Evolutionary conservation across 2,888 invertebrate species (phyloP), one percentile per base, ranked within the genome.

Genomic region (Lissonota sp.): DNA sequence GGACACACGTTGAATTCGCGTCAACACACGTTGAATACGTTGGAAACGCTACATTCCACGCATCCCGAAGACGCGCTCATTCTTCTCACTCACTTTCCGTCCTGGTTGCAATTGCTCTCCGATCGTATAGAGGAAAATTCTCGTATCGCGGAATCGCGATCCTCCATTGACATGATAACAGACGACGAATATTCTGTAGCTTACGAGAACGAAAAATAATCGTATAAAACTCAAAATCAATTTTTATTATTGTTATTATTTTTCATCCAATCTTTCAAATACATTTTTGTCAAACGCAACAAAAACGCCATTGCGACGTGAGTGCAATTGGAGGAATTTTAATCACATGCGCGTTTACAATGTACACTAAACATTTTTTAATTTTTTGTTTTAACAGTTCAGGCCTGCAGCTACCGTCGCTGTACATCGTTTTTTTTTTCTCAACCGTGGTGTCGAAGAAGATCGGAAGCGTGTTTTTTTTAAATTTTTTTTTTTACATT

Each of bases 81-180:
- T 40, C 80, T 91, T 4, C 62, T 91, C 5, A 87, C 87, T 5
- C 91, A 91, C 57, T 91, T 88, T 83, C 88, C 91, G 10, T 62
- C 79, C 4, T 91, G 91, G 91, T 39, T 90, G 7, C 79, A 86
- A 42, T 49, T 73, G 6, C 85, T 88, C 39, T 12, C 78, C 16
- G 57, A 79, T 12, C 78, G 80, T 53, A 74, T 85, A n/a, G 40
- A 16, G 0, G 44, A 64, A 51, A 44, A 57, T 49, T 37, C 37
- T 26, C 10, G 3, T 1, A 5, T n/a, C n/a, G 44, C 3, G 3
- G 40, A 44, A 5, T n/a, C 42, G 12, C 44, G 3, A 14, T 8
- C 3, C 39, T n/a, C 39, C 12, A 16, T n/a, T 10, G 39, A 6
- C 26, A 64, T 26, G 26, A 71, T 49, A 2, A 3, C 40, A 0